Evolutionary conservation across 2,797 vertebrate genomes (phyloP).

Genomic region (Dermochelys coriacea): DNA sequence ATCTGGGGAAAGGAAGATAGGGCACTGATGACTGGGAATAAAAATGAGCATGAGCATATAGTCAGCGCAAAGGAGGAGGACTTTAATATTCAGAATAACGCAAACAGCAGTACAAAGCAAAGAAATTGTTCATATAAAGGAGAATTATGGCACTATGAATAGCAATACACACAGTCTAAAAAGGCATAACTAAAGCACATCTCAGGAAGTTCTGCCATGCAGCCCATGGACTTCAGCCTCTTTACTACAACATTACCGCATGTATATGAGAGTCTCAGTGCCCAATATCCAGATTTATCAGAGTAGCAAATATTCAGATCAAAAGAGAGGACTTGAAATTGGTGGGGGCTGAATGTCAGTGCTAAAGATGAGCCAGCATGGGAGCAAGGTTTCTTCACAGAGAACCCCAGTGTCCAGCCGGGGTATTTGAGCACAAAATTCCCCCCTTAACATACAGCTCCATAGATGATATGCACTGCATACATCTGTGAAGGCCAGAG

Average conservation of each 20-base stretch:
- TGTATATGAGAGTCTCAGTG: background rate
- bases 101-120: background rate
- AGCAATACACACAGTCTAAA: background rate
- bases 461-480: background rate
- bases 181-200: background rate
- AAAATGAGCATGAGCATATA: background rate
- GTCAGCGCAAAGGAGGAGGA: background rate
- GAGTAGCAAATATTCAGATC: background rate
- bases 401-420: background rate
- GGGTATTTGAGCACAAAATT: background rate
- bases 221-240: background rate
- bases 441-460: background rate
- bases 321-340: background rate
- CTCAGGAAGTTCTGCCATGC: background rate
- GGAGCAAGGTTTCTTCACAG: background rate
- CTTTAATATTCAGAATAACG: background rate
- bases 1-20: background rate
- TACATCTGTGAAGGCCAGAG: background rate
- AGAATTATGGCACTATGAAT: background rate
- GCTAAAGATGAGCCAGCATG: background rate
- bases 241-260: background rate
- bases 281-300: background rate
- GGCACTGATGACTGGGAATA: background rate
- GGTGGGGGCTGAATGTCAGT: background rate
- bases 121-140: background rate